Percentiles rank a stretch among this genome's conserved stretches.
Conservation (phyloP, 1,140 invertebrate genomes). For the Dufourea novaeangliae region DNA sequence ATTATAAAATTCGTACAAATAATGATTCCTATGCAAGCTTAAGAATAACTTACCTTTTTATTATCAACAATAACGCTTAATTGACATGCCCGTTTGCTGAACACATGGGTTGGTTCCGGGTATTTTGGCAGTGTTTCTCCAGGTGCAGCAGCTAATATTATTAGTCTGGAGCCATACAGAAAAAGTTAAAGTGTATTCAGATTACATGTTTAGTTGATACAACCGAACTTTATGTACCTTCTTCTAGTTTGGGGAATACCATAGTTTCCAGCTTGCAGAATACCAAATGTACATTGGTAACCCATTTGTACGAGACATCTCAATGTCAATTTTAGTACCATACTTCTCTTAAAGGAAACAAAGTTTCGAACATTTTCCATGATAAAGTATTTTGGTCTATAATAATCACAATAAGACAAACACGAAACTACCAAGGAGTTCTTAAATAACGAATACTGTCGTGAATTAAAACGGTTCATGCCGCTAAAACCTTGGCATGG, state of each 20-base stretch:
- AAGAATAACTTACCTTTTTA: conserved; percentile 79
- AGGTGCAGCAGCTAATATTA: conserved; percentile 92
- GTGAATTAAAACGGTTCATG: conserved; percentile 93
- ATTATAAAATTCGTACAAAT: not conserved
- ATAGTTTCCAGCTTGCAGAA: conserved; percentile 93
- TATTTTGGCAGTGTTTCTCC: conserved; percentile 90
- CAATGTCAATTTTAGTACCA: conserved; percentile 91
- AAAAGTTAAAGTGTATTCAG: conserved; percentile 5
- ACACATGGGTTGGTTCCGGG: conserved; percentile 91
- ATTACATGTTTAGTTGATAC: not conserved
- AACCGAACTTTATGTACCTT: conserved; percentile 76
- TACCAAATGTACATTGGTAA: conserved; percentile 93
- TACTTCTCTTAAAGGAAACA: conserved; percentile 89
- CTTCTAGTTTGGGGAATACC: conserved; percentile 92
- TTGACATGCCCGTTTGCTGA: conserved; percentile 88
- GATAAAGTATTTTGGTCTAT: conserved; percentile 92
- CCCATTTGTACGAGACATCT: conserved; percentile 91
- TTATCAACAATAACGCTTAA: conserved; percentile 89
- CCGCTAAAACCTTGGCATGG: conserved; percentile 95
- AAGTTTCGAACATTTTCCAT: conserved; percentile 95
- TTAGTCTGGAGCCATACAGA: conserved; percentile 83
- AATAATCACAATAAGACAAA: conserved; percentile 93
- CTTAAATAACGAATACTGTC: conserved; percentile 94
- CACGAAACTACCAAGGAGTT: conserved; percentile 93
- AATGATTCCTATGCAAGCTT: not conserved